Evolutionary conservation across 2,797 vertebrate genomes (phyloP), one percentile per base, ranked within the genome.

Genomic region (Tiaroga cobitis): DNA sequence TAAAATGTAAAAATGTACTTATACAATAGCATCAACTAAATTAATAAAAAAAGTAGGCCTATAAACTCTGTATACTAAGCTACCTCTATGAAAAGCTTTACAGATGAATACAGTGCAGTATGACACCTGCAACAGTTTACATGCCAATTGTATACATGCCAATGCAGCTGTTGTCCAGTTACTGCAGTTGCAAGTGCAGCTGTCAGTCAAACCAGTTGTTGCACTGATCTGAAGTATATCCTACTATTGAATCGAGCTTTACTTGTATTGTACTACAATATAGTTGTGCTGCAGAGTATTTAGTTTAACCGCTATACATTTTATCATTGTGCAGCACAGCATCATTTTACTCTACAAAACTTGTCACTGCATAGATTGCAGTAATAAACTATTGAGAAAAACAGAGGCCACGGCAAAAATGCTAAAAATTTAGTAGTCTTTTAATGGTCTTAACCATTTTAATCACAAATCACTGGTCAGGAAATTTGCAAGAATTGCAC

Each of bases 141-240:
- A 34, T 49, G n/a, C 26, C 61, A 65, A 16, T 18, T 59, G 24
- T 59, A 59, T 59, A n/a, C 56, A 59, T n/a, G 24, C n/a, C 56
- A 79, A 43, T 26, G 78, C 61, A 80, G 78, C 78, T 67, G 41
- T 80, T 80, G 29, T 26, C 19, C 19, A 80, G 26, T 34, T 32
- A 24, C 61, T 21, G 41, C 26, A 34, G 59, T 34, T 21, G 61
- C 61, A 80, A 49, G 61, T 21, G 39, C 61, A 49, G 41, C 61
- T 80, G 41, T 80, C 26, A 21, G 19, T 80, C 61, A 34, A 32
- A 80, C n/a, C 77, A 26, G 75, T 41, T 61, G 37, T 61, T 61
- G 7, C 5, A 26, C 37, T 61, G 37, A 78, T 78, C 7, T 67
- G 75, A 37, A 54, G 29, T n/a, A 59, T 1, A 18, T 49, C 24